phyloP scores from a whole-genome alignment of 1,140 invertebrate genomes.

The Chionoecetes opilio region DNA sequence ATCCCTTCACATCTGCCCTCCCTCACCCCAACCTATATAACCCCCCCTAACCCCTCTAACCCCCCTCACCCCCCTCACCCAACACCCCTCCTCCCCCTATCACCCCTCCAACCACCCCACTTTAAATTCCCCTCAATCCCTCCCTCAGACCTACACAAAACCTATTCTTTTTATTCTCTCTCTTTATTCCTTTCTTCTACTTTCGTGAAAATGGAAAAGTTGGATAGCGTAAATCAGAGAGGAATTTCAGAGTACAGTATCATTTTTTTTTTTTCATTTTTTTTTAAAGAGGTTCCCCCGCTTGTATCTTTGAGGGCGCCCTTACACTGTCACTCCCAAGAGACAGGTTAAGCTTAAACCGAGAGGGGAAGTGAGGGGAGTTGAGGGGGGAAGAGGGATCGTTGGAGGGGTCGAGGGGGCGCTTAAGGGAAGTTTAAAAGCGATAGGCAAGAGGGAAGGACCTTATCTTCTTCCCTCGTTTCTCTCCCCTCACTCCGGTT shows the following conservation, averaged over 20 bases:
- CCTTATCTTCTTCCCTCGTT: background rate
- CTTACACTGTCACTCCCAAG: background rate
- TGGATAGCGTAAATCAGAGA: background rate
- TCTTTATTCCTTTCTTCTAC: background rate
- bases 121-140: constrained; percentile 28
- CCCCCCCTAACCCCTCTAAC: background rate
- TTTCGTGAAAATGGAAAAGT: background rate
- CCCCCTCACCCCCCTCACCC: background rate
- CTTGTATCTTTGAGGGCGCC: background rate
- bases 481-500: constrained; percentile 16
- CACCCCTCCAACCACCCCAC: background rate
- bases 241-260: background rate
- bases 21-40: background rate
- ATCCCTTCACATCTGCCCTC: constrained; percentile 12
- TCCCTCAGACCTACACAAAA: background rate
- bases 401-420: background rate
- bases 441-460: background rate
- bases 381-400: background rate
- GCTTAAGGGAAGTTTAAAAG: background rate
- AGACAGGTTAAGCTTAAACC: constrained; percentile 28
- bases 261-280: background rate
- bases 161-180: background rate
- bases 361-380: constrained; percentile 12
- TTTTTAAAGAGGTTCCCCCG: constrained; percentile 1
- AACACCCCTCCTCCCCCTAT: background rate